These are phyloP conservation scores for Meteorus colon DNA, from an alignment of 2,888 invertebrate genomes.

Conservation along the genomic window DNA sequence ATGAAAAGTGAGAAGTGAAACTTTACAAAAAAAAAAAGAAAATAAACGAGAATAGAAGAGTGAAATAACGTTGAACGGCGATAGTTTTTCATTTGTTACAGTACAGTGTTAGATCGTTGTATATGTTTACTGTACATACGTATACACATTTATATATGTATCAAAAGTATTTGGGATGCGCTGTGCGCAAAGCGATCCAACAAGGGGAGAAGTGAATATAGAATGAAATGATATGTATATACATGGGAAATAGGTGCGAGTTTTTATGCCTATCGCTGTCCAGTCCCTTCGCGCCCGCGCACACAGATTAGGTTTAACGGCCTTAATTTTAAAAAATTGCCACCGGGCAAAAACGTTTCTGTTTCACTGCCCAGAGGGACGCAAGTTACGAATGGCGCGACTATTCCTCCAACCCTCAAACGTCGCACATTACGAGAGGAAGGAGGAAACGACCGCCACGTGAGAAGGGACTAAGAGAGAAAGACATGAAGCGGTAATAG, in stretches of 20 bases:
- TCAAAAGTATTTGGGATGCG: slow-evolving; percentile 52
- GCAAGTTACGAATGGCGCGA: slow-evolving; percentile 27
- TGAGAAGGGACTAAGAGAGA: slow-evolving; percentile 17
- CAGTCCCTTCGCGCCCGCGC: slow-evolving; percentile 55
- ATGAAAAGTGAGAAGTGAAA: too few relatives aligned
- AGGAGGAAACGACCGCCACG: background rate
- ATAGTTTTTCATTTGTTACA: too few relatives aligned
- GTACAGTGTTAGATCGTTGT: too few relatives aligned
- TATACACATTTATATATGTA: background rate
- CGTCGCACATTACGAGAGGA: background rate
- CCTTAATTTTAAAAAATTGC: slow-evolving; percentile 68
- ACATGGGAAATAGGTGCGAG: slow-evolving; percentile 43
- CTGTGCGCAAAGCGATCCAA: slow-evolving; percentile 53
- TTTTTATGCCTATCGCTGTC: slow-evolving; percentile 40
- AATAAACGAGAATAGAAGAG: too few relatives aligned
- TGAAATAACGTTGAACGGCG: background rate
- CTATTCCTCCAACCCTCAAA: slow-evolving; percentile 5
- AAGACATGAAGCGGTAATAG: slow-evolving; percentile 2
- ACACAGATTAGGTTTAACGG: slow-evolving; percentile 68
- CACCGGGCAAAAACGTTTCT: slow-evolving; percentile 34
- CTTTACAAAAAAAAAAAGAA: too few relatives aligned
- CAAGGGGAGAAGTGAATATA: slow-evolving; percentile 43
- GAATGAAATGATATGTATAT: slow-evolving; percentile 29
- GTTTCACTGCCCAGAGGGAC: slow-evolving; percentile 39
- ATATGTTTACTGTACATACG: too few relatives aligned